Conservation (phyloP, 2,888 invertebrate species). For the Tetheella fluctuosa region DNA sequence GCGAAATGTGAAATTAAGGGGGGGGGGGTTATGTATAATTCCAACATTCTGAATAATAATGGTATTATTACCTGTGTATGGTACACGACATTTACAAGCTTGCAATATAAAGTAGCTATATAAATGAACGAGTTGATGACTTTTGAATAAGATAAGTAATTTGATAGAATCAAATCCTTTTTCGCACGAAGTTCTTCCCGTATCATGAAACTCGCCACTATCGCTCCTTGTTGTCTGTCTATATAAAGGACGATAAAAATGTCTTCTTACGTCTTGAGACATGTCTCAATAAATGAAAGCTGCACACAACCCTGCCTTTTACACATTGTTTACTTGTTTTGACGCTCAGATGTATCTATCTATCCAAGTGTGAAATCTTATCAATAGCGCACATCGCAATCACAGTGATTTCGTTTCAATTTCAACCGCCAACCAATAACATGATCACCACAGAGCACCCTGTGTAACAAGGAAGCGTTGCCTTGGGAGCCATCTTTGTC, state of each 20-base stretch:
- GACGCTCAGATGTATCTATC: not conserved
- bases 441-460: slow-evolving; percentile 24
- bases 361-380: not conserved
- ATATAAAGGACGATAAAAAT: not conserved
- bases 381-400: slow-evolving; percentile 4
- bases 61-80: no score
- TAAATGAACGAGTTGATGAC: no score
- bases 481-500: slow-evolving; percentile 36
- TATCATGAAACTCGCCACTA: not conserved
- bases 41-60: no score
- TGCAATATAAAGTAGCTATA: no score
- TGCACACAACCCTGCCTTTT: not conserved
- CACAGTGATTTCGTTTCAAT: slow-evolving; percentile 21
- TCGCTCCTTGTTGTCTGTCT: not conserved
- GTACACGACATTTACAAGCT: no score
- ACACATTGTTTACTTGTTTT: slow-evolving; percentile 1
- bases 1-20: no score
- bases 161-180: no score
- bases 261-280: no score
- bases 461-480: slow-evolving; percentile 35
- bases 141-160: no score
- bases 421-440: slow-evolving; percentile 27
- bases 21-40: no score
- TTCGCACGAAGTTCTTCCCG: no score
- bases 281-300: not conserved